Evolutionary conservation across 2,113 vertebrate species (phyloP).

Genomic region (Sorex araneus): DNA sequence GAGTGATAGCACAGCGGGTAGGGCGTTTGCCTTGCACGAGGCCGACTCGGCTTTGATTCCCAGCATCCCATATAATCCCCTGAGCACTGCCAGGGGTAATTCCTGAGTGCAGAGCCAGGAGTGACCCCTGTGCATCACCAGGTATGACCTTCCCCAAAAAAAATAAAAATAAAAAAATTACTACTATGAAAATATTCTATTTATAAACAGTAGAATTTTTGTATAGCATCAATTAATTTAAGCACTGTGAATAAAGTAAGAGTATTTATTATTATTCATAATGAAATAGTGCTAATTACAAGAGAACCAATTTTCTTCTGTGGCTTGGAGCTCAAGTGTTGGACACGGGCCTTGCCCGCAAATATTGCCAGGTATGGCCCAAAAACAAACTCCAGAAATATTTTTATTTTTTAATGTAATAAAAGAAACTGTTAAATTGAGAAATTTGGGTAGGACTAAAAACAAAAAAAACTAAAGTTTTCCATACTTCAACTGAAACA

Average conservation of each 20-base stretch:
- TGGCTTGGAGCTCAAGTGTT: too few relatives aligned
- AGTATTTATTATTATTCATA: background rate
- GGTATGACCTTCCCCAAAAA: too few relatives aligned
- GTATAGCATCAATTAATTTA: background rate
- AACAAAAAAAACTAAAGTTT: background rate
- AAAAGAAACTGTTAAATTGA: background rate
- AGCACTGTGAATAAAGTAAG: background rate
- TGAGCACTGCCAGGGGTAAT: too few relatives aligned
- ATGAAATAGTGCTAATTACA: conserved; percentile 29
- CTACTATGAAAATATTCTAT: conserved; percentile 8
- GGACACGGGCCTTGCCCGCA: too few relatives aligned
- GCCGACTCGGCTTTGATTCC: too few relatives aligned
- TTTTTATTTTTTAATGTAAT: background rate
- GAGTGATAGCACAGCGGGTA: too few relatives aligned
- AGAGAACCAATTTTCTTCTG: conserved; percentile 5
- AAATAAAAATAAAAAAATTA: background rate
- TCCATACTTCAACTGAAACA: background rate
- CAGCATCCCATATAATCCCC: too few relatives aligned
- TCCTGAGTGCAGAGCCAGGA: too few relatives aligned
- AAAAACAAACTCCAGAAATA: too few relatives aligned
- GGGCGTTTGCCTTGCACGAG: too few relatives aligned
- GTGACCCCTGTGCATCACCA: too few relatives aligned
- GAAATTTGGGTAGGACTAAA: background rate
- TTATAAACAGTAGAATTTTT: background rate
- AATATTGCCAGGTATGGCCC: too few relatives aligned